Conservation (phyloP, 1,140 invertebrate species). For the Heliothis subflexa region DNA sequence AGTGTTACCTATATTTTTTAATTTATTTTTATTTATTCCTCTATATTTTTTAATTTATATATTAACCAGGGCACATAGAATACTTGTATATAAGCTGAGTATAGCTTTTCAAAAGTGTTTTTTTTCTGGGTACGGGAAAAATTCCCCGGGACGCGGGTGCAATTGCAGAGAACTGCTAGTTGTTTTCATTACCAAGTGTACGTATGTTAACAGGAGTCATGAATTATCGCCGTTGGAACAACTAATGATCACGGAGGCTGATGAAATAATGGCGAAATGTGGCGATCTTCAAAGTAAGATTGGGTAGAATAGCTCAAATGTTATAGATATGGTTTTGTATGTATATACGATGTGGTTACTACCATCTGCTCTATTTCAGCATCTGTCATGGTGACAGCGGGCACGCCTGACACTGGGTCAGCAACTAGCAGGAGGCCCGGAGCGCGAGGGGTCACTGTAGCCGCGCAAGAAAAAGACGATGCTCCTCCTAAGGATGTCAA, state of each 20-base stretch:
- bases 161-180: too few relatives aligned
- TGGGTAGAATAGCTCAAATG: not conserved
- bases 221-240: constrained; percentile 72
- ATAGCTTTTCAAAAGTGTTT: too few relatives aligned
- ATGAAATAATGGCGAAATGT: constrained; percentile 78
- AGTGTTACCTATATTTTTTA: too few relatives aligned
- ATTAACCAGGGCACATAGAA: too few relatives aligned
- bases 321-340: too few relatives aligned
- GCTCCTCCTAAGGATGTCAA: constrained; percentile 49
- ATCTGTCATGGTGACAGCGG: constrained; percentile 47
- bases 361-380: constrained; percentile 41
- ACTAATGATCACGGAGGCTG: constrained; percentile 71
- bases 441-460: constrained; percentile 69
- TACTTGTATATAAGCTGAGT: not conserved
- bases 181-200: too few relatives aligned
- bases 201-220: constrained; percentile 50
- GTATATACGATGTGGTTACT: too few relatives aligned
- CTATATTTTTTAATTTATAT: too few relatives aligned
- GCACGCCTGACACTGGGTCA: constrained; percentile 57
- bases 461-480: constrained; percentile 52
- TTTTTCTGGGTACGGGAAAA: too few relatives aligned
- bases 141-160: too few relatives aligned
- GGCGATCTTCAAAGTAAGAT: constrained; percentile 67
- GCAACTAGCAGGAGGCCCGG: constrained; percentile 54
- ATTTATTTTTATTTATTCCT: too few relatives aligned